Evolutionary conservation across 2,888 invertebrate genomes (phyloP).

Genomic region (Lasioglossum oenotherae): DNA sequence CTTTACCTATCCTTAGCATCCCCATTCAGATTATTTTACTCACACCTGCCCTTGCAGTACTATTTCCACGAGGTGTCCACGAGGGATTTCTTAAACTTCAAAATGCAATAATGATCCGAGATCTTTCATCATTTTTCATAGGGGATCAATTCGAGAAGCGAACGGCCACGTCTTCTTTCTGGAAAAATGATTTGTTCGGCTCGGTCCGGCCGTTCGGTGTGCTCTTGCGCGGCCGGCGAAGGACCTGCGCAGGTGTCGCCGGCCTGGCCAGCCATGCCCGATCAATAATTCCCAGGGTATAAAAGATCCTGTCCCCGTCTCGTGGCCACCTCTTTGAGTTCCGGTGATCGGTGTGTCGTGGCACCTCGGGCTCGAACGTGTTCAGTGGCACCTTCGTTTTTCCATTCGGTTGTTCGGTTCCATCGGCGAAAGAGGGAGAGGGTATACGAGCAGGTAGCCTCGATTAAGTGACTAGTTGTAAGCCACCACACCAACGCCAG

Average conservation of each 20-base stretch:
- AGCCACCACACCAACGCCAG: constrained; percentile 35
- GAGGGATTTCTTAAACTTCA: not conserved
- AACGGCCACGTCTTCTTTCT: not conserved
- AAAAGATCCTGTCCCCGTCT: constrained; percentile 74
- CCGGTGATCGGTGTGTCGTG: constrained; percentile 69
- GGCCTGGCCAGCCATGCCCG: constrained; percentile 53
- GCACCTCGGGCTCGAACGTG: constrained; percentile 61
- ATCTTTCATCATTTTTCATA: not conserved
- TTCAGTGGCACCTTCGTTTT: constrained; percentile 60
- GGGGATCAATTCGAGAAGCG: not conserved
- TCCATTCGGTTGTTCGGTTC: constrained; percentile 47
- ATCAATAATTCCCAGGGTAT: constrained; percentile 79
- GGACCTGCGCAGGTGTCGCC: constrained; percentile 66
- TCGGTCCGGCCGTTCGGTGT: constrained; percentile 1
- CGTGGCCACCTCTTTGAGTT: constrained; percentile 69
- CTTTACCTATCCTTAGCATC: not conserved
- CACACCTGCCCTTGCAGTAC: not conserved
- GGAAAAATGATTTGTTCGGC: constrained; percentile 13
- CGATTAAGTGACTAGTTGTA: constrained; percentile 63
- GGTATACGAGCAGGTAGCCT: constrained; percentile 62
- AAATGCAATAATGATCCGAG: not conserved
- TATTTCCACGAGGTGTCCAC: not conserved
- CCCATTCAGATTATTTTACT: not conserved
- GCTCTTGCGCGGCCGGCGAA: constrained; percentile 57
- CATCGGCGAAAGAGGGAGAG: constrained; percentile 46